A percentile compares a stretch with the other conserved stretches of the same genome.
Evolutionary conservation across 2,888 invertebrate species (phyloP).

Genomic region (Lymantria monacha): DNA sequence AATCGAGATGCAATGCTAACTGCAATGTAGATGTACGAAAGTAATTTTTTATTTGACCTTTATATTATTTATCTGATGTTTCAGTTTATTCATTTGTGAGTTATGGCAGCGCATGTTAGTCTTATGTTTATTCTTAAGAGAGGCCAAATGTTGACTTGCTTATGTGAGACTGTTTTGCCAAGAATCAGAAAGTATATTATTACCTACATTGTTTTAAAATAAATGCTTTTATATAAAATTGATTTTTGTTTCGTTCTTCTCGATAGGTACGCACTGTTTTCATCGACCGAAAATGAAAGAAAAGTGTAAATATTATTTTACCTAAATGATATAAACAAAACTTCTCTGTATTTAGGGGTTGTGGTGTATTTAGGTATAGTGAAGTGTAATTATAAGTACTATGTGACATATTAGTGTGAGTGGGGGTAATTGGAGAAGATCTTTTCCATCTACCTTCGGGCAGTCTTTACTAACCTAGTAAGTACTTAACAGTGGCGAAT

Average conservation of each 20-base stretch:
- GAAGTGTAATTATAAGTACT: too few relatives aligned
- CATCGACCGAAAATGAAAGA: too few relatives aligned
- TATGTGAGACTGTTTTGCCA: conserved; percentile 83
- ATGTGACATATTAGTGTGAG: too few relatives aligned
- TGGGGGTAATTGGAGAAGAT: too few relatives aligned
- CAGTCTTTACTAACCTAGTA: too few relatives aligned
- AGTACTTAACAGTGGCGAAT: too few relatives aligned
- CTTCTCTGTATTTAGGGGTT: too few relatives aligned
- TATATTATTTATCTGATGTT: conserved; percentile 76
- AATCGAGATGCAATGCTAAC: conserved; percentile 78
- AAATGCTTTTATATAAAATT: conserved; percentile 80
- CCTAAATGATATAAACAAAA: too few relatives aligned
- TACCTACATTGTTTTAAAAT: conserved; percentile 83
- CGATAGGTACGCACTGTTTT: too few relatives aligned
- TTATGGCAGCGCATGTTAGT: conserved; percentile 81
- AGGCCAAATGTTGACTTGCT: conserved; percentile 83
- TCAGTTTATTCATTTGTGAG: conserved; percentile 77
- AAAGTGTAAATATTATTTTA: too few relatives aligned
- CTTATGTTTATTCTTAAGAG: conserved; percentile 79
- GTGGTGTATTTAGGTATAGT: too few relatives aligned
- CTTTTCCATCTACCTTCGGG: too few relatives aligned
- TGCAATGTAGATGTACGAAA: conserved; percentile 69
- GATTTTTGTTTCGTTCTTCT: conserved; percentile 7
- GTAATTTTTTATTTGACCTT: conserved; percentile 73
- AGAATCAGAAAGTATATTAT: conserved; percentile 82